These are phyloP conservation scores for Trissoscelio sp. DNA, from an alignment of 2,888 invertebrate species.

Conservation along the genomic window DNA sequence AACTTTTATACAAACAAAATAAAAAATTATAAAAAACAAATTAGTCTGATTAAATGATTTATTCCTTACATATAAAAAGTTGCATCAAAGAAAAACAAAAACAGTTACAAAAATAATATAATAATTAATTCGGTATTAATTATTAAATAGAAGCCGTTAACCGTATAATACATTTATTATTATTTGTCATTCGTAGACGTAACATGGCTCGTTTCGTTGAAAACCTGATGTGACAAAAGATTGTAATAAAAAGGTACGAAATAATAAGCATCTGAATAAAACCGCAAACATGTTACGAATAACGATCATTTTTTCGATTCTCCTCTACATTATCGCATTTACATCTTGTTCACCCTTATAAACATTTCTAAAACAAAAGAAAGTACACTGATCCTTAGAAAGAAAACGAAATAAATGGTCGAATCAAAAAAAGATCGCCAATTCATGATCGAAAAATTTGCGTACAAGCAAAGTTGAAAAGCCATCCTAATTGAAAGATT, in stretches of 20 bases:
- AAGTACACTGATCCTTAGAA: neutral
- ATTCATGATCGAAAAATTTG: neutral
- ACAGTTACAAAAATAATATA: slow-evolving; percentile 2
- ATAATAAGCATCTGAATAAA: slow-evolving; percentile 23
- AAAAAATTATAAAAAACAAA: too few species aligned
- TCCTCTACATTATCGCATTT: slow-evolving; percentile 23
- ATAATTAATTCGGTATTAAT: slow-evolving; percentile 11
- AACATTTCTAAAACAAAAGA: slow-evolving; percentile 31
- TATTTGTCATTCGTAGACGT: slow-evolving; percentile 24
- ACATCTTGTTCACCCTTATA: slow-evolving; percentile 27
- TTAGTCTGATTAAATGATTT: too few species aligned
- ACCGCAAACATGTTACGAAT: slow-evolving; percentile 46
- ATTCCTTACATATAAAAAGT: too few species aligned
- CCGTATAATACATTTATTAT: slow-evolving; percentile 52
- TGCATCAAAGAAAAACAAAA: too few species aligned
- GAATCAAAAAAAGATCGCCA: slow-evolving; percentile 11
- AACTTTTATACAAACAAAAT: too few species aligned
- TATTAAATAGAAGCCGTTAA: slow-evolving; percentile 25
- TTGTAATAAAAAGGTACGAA: slow-evolving; percentile 34
- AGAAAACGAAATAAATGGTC: slow-evolving; percentile 6
- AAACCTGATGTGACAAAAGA: slow-evolving; percentile 20
- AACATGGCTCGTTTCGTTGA: slow-evolving; percentile 45
- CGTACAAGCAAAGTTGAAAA: neutral
- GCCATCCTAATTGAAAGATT: slow-evolving; percentile 8
- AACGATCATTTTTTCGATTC: slow-evolving; percentile 22